Base-by-base conservation (phyloP, 2,888 invertebrate species). In the Patella depressa region DNA sequence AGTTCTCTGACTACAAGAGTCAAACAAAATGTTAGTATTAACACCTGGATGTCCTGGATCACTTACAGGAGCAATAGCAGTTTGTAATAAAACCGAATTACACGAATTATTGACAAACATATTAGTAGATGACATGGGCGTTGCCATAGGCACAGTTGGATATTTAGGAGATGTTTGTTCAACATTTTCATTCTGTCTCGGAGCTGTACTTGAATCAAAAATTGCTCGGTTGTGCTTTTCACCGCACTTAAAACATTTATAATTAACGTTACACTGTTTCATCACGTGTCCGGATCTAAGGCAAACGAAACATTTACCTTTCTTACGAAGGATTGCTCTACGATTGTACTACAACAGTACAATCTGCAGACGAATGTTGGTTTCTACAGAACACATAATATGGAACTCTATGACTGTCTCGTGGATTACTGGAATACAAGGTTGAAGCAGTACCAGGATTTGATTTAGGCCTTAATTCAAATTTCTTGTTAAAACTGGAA, bases 251-350 rank as follows among this genome's bases (percentile, higher is more conserved):
- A n/a, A 59, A 59, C 59, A 59, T 59, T 5, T 59, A 19, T 59
- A 59, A 19, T 59, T 19, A 59, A 59, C 59, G 17, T 15, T 11
- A 59, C 59, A 59, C 17, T 59, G n/a, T 59, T 19, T 59, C 59
- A 59, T 59, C 7, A 59, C 59, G 15, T 59, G 59, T n/a, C 59
- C 59, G 59, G 59, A 59, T 59, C 59, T 59, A 59, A 59, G 59
- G 59, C 59, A 59, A 14, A 59, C 12, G 19, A 59, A 59, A 59
- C 59, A 59, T 59, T 59, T 59, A 59, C n/a, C 59, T 19, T 59
- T 59, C 19, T 59, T 17, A 59, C 59, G 59, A 59, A 59, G 59
- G 19, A 59, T 59, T 59, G n/a, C 59, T 15, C 19, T 59, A n/a
- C 59, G 17, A 0, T 59, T 14, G n/a, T 59, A 19, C 19, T 19